Base-by-base conservation (phyloP, 1,140 invertebrate genomes). In the Anoplophora glabripennis region DNA sequence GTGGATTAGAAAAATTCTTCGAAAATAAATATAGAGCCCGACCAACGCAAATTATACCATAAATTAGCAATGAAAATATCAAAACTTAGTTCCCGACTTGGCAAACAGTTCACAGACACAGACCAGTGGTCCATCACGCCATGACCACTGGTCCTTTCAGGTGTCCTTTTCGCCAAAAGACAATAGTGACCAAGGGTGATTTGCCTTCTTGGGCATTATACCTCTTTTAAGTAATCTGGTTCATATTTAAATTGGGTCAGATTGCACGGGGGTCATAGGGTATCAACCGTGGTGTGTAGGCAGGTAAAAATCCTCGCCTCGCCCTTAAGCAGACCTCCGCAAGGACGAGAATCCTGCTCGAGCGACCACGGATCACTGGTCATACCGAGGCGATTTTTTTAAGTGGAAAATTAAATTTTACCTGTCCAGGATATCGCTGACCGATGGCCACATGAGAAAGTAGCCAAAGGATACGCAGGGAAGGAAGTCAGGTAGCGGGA, bases 211-310 rank as follows among this genome's bases (percentile, higher is more conserved):
- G 21, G 21, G 21, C 21, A 28, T 28, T 28, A 28, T 28, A 28
- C 21, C 21, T 28, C 45, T 57, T 57, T 57, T 36, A 48, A 42
- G 35, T 48, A 51, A 37, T 57, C n/a, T 15, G 11, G 11, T 15
- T 12, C 56, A 55, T 56, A 64, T 64, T 64, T 64, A 64, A 64
- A 64, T 64, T 60, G 54, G 62, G 58, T 64, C 58, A 57, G 44
- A 60, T 64, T 64, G 47, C 53, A 44, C 11, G 42, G 42, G 61
- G 62, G 57, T 59, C 52, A 53, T 37, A 64, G 62, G 62, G 62
- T 61, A 60, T 56, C 47, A 63, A 60, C 57, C 21, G 33, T 46
- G 42, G 52, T 46, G 54, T 57, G 48, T 62, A 51, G 59, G 55
- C 61, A 59, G 61, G 61, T 60, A 63, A 18, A 49, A 40, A 52